phyloP scores from a whole-genome alignment of 2,888 invertebrate species.

The Cremastobaeus sp. region DNA sequence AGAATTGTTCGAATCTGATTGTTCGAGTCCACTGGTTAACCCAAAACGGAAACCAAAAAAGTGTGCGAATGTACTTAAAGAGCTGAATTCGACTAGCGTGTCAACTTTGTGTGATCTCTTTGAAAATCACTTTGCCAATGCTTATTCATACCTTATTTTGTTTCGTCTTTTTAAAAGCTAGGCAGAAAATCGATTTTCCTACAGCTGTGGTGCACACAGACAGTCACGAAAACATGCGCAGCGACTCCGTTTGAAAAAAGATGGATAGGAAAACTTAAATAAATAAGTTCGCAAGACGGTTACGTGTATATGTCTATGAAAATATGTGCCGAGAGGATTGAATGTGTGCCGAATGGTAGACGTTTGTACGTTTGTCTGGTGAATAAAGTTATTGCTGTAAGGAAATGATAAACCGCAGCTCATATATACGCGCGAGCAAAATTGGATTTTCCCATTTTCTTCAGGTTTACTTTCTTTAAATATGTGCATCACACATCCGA shows the following conservation, averaged over 20 bases:
- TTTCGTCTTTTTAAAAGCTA: slow-evolving; percentile 14
- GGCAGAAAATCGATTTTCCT: slow-evolving; percentile 58
- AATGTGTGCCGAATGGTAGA: slow-evolving; percentile 44
- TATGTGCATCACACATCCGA: slow-evolving; percentile 15
- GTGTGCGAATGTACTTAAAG: no score
- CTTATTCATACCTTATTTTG: slow-evolving; percentile 36
- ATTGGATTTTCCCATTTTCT: slow-evolving; percentile 46
- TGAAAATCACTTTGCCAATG: no score
- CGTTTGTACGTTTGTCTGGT: slow-evolving; percentile 25
- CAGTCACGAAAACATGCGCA: slow-evolving; percentile 7
- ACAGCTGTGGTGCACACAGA: slow-evolving; percentile 31
- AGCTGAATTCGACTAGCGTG: no score
- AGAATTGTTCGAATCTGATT: no score
- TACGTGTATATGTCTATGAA: slow-evolving; percentile 38
- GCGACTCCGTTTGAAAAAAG: slow-evolving; percentile 40
- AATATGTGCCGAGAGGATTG: background rate
- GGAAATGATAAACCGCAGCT: slow-evolving; percentile 47
- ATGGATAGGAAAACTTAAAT: slow-evolving; percentile 57
- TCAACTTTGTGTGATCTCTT: no score
- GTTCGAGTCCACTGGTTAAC: no score
- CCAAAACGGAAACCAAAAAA: no score
- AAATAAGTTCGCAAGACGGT: slow-evolving; percentile 55
- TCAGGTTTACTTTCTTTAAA: slow-evolving; percentile 33
- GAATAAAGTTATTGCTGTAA: slow-evolving; percentile 38
- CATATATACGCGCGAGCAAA: slow-evolving; percentile 27